Evolutionary conservation across 2,113 vertebrate genomes (phyloP).

Genomic region (Pithys albifrons): DNA sequence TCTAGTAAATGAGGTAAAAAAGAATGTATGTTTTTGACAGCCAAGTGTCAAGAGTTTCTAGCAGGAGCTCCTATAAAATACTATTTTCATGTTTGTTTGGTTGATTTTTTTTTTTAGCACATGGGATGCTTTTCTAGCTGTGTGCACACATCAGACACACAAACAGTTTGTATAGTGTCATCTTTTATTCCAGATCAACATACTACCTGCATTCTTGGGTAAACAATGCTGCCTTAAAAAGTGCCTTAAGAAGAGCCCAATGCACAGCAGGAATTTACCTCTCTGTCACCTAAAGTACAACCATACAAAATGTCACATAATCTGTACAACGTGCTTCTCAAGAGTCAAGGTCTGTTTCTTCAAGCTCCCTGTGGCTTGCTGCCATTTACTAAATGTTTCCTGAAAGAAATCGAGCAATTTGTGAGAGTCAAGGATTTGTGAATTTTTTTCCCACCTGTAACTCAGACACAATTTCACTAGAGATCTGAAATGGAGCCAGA

Average conservation of each 20-base stretch:
- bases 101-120: background rate
- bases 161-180: background rate
- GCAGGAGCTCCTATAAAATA: background rate
- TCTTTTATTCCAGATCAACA: background rate
- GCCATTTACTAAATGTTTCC: background rate
- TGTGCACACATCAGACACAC: background rate
- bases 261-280: slow-evolving; percentile 12
- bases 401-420: background rate
- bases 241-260: background rate
- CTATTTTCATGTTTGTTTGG: background rate
- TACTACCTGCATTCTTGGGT: background rate
- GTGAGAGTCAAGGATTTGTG: background rate
- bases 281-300: background rate
- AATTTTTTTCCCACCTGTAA: background rate
- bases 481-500: background rate
- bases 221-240: background rate
- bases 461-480: background rate
- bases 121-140: background rate
- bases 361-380: background rate
- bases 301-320: background rate
- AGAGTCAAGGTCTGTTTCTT: background rate
- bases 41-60: background rate
- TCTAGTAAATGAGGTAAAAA: slow-evolving; percentile 3
- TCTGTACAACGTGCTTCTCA: background rate
- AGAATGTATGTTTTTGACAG: background rate